Base-by-base conservation (phyloP, 2,797 vertebrate genomes). In the Trachurus trachurus region DNA sequence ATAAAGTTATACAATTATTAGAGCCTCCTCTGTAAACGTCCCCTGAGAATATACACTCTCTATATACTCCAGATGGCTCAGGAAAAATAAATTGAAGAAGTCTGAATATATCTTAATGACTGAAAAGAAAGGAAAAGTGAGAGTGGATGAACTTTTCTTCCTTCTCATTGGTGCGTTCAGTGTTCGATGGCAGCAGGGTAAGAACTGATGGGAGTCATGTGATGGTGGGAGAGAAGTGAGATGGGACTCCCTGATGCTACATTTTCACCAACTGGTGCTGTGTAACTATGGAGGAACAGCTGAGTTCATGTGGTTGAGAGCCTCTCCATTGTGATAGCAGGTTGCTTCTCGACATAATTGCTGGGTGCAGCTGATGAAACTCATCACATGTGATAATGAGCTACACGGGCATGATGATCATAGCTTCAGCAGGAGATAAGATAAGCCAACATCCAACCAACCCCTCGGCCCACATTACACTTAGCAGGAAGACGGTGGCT, bases 361-460 rank as follows among this genome's bases (percentile, higher is more conserved):
- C 66, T 53, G 86, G 87, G 72, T 86, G 72, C 82, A 78, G 83
- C 81, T 83, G 88, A 88, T 86, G 83, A 84, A 89, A 78, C 82
- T 76, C 82, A 74, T 90, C 87, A 80, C 81, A 62, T 78, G 85
- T 76, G 82, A 86, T 78, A 83, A 89, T 73, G 87, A 84, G 84
- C 82, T 74, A 77, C 53, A 71, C 71, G 72, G 82, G 81, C 88
- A 87, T 81, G 79, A 88, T 83, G 80, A 93, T 89, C 87, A 78
- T 70, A 80, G 87, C 71, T 88, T 74, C 82, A 82, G 81, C 86
- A 76, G 84, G 82, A 87, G 88, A 89, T 76, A 62, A 81, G 81
- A 88, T 71, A 82, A 76, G 76, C 80, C 78, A 71, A 80, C 77
- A 85, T 85, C 78, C 83, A 89, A 66, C 74, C 68, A 49, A 49